Evolutionary conservation across 2,797 vertebrate genomes (phyloP).

Genomic region (Oreortyx pictus): DNA sequence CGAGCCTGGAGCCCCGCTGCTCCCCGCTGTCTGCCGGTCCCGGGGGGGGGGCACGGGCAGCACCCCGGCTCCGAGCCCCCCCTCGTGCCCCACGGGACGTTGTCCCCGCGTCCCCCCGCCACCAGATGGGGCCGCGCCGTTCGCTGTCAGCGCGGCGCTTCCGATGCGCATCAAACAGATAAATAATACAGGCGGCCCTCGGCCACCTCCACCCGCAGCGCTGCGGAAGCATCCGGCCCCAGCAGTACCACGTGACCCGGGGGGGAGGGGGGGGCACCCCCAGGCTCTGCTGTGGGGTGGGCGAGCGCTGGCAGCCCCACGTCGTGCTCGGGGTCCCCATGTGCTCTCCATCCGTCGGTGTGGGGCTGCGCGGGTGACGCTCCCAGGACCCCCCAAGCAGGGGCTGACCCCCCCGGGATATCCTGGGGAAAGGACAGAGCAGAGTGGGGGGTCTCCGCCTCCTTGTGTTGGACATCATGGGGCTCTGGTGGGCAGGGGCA

Average conservation of each 20-base stretch:
- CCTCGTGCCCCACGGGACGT: too few species aligned
- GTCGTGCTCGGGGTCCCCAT: background rate
- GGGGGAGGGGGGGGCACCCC: background rate
- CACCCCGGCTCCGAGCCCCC: background rate
- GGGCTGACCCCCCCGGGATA: background rate
- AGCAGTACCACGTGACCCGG: too few species aligned
- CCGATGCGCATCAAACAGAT: background rate
- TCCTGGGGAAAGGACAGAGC: background rate
- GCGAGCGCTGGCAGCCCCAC: background rate
- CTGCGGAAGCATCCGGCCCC: background rate
- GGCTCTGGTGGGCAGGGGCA: background rate
- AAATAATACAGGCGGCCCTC: background rate
- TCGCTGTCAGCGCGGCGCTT: background rate
- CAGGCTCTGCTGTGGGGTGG: background rate
- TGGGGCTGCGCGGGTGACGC: background rate
- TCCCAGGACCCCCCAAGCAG: background rate
- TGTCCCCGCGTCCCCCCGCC: background rate
- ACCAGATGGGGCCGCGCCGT: background rate
- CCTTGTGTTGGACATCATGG: background rate
- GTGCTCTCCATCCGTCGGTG: background rate
- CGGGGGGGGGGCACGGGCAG: background rate
- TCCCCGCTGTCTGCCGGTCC: background rate
- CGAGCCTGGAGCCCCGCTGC: background rate
- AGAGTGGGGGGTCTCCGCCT: background rate
- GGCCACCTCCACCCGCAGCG: background rate